Evolutionary conservation across 2,888 invertebrate genomes (phyloP).

Genomic region (Morpho deidamia): DNA sequence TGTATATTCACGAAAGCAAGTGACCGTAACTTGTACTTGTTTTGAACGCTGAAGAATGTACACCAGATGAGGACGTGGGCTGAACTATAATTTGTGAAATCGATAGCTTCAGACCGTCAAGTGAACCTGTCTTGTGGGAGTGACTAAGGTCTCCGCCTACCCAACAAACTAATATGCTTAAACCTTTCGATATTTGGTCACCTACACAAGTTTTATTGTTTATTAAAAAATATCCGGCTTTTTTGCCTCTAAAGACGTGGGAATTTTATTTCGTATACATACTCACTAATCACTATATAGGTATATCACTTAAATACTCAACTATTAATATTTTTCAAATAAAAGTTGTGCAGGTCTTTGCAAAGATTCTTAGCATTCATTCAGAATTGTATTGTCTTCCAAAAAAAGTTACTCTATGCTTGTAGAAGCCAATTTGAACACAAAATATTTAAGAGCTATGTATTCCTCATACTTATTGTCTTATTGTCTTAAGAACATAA

Average conservation of each 20-base stretch:
- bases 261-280: too few species aligned
- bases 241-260: not conserved
- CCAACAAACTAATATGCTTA: conserved; percentile 37
- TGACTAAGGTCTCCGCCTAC: conserved; percentile 50
- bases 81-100: conserved; percentile 67
- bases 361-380: too few species aligned
- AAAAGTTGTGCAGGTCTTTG: too few species aligned
- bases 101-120: conserved; percentile 57
- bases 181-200: conserved; percentile 44
- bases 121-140: conserved; percentile 67
- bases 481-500: too few species aligned
- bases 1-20: conserved; percentile 28
- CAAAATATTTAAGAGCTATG: too few species aligned
- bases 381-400: too few species aligned
- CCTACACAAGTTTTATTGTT: conserved; percentile 49
- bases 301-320: too few species aligned
- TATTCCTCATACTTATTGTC: too few species aligned
- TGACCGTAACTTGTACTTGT: conserved; percentile 38
- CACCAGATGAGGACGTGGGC: conserved; percentile 54
- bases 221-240: conserved; percentile 28
- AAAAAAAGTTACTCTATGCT: too few species aligned
- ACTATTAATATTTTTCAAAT: too few species aligned
- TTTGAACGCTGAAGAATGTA: conserved; percentile 44
- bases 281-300: too few species aligned
- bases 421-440: too few species aligned